phyloP scores from a whole-genome alignment of 2,113 vertebrate species.

The Coracopsis vasa region DNA sequence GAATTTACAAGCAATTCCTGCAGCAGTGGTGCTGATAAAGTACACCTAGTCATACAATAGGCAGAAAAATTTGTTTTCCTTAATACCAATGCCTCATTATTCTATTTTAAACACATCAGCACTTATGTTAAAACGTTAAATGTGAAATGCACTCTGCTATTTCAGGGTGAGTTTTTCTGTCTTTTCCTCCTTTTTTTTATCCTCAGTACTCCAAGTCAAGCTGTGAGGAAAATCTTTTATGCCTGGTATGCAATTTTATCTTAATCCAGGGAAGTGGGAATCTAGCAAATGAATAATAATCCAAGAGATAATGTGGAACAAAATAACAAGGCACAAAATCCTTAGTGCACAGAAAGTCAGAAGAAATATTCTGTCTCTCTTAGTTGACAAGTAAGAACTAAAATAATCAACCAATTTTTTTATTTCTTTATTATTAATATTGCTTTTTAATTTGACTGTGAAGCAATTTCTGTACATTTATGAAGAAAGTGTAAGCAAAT shows the following conservation, averaged over 20 bases:
- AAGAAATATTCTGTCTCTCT: not conserved
- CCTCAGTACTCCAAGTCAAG: conserved; percentile 9
- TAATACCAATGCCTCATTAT: not conserved
- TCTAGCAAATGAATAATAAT: conserved; percentile 48
- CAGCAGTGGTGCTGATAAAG: not conserved
- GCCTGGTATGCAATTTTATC: conserved; percentile 44
- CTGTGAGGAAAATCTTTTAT: conserved; percentile 55
- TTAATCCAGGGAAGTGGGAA: conserved; percentile 29
- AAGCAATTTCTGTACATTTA: not conserved
- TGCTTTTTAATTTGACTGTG: not conserved
- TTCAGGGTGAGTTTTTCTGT: not conserved
- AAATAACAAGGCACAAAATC: not conserved
- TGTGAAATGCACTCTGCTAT: not conserved
- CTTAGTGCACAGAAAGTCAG: not conserved
- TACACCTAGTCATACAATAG: not conserved
- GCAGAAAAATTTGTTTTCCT: not conserved
- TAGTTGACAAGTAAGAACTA: not conserved
- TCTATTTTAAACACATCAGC: conserved; percentile 1
- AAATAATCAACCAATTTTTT: not conserved
- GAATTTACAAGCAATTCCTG: conserved; percentile 18
- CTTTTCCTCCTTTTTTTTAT: not conserved
- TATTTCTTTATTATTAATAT: not conserved
- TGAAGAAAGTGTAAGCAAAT: not conserved
- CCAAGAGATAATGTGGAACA: not conserved
- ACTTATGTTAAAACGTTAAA: not conserved